Evolutionary conservation across 2,888 invertebrate species (phyloP).

Genomic region (Caenorhabditis plicata): DNA sequence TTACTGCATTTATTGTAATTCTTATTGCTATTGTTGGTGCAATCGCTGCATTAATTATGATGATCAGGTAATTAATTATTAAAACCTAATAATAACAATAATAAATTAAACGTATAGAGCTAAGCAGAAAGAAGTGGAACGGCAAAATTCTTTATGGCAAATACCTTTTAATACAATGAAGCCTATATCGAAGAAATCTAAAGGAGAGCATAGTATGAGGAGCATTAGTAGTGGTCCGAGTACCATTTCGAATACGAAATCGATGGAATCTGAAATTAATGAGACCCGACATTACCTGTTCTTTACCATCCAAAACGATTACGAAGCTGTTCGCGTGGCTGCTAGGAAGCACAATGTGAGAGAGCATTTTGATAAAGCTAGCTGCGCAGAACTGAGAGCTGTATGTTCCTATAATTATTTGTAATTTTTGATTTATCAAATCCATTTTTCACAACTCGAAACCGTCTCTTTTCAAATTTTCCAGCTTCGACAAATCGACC

Average conservation of each 20-base stretch:
- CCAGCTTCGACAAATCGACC: constrained; percentile 44
- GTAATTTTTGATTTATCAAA: too few relatives aligned
- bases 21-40: constrained; percentile 14
- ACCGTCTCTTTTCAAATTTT: constrained; percentile 1
- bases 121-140: constrained; percentile 38
- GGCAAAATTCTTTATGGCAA: constrained; percentile 42
- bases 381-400: constrained; percentile 12
- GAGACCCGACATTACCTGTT: constrained; percentile 20
- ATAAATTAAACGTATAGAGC: constrained; percentile 11
- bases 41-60: constrained; percentile 7
- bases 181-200: constrained; percentile 15
- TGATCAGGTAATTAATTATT: constrained; percentile 1
- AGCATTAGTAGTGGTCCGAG: constrained; percentile 17
- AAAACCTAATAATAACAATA: not conserved
- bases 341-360: constrained; percentile 36
- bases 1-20: constrained; percentile 24
- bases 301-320: constrained; percentile 14
- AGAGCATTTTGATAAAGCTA: constrained; percentile 7
- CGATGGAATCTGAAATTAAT: constrained; percentile 12
- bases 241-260: constrained; percentile 12
- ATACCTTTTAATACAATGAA: constrained; percentile 35
- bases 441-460: too few relatives aligned
- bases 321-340: constrained; percentile 35
- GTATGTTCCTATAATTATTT: too few relatives aligned
- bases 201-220: constrained; percentile 35